These are phyloP conservation scores for Prochilodus magdalenae DNA, from an alignment of 2,113 vertebrate genomes.

Conservation along the genomic window DNA sequence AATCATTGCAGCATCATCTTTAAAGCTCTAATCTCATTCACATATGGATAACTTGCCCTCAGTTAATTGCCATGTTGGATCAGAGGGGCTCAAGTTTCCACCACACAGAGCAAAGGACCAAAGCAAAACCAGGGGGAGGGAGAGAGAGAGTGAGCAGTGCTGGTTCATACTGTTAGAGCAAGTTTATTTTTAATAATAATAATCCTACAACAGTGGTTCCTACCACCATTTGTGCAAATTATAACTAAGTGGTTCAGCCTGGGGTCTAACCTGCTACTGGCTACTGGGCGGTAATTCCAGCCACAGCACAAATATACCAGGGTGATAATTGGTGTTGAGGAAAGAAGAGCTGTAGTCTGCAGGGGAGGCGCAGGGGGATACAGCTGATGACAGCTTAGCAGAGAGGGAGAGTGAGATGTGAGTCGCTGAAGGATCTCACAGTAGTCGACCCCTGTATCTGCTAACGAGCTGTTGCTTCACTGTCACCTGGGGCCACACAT, in stretches of 20 bases:
- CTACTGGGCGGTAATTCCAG: slow-evolving; percentile 68
- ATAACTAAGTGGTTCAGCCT: slow-evolving; percentile 75
- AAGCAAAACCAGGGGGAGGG: slow-evolving; percentile 35
- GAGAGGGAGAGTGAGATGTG: slow-evolving; percentile 35
- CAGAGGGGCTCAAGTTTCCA: slow-evolving; percentile 65
- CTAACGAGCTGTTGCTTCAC: slow-evolving; percentile 8
- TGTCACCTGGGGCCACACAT: slow-evolving; percentile 20
- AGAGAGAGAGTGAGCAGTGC: slow-evolving; percentile 46
- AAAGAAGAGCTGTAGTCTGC: slow-evolving; percentile 58
- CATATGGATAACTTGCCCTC: slow-evolving; percentile 10
- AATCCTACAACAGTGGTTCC: slow-evolving; percentile 67
- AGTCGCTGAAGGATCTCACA: slow-evolving; percentile 45
- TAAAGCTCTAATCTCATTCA: slow-evolving; percentile 10
- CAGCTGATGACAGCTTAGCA: slow-evolving; percentile 38
- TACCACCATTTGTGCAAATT: slow-evolving; percentile 72
- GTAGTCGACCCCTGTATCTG: background rate
- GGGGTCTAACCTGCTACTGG: slow-evolving; percentile 60
- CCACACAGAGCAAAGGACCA: slow-evolving; percentile 18
- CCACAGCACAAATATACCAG: slow-evolving; percentile 66
- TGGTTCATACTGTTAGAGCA: slow-evolving; percentile 52
- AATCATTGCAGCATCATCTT: slow-evolving; percentile 3
- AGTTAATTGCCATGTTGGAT: slow-evolving; percentile 56
- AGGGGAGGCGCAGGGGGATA: slow-evolving; percentile 25
- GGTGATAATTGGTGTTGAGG: slow-evolving; percentile 64
- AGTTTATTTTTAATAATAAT: slow-evolving; percentile 80